A percentile compares a stretch with the other conserved stretches of the same genome.
Evolutionary conservation across 2,113 vertebrate species (phyloP).

Genomic region (Sinosuthora webbiana): DNA sequence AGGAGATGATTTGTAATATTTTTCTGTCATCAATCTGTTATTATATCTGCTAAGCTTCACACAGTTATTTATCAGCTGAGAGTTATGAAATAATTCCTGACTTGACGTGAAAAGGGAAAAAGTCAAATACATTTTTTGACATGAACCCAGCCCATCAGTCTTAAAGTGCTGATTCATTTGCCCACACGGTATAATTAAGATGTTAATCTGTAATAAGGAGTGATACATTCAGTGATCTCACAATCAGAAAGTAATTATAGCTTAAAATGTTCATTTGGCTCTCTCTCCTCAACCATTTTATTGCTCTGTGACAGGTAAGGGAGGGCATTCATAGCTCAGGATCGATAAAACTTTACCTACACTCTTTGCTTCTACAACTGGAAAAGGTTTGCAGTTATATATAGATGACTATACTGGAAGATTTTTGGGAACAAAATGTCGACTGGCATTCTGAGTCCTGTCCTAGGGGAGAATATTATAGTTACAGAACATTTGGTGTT

Average conservation of each 20-base stretch:
- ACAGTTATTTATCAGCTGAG: not conserved
- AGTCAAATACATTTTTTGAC: slow-evolving; percentile 21
- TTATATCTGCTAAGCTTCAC: not conserved
- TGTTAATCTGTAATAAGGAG: slow-evolving; percentile 51
- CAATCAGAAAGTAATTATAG: slow-evolving; percentile 40
- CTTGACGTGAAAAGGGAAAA: not conserved
- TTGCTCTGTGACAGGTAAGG: not conserved
- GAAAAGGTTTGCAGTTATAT: not conserved
- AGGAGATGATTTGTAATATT: not conserved
- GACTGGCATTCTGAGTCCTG: not conserved
- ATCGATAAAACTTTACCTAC: not conserved
- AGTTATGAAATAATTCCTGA: slow-evolving; percentile 34
- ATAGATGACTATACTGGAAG: not conserved
- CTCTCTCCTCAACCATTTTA: slow-evolving; percentile 19
- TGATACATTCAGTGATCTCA: slow-evolving; percentile 15
- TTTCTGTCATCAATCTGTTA: not conserved
- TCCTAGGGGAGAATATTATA: not conserved
- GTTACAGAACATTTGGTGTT: slow-evolving; percentile 15
- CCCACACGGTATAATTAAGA: slow-evolving; percentile 47
- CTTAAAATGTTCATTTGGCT: not conserved
- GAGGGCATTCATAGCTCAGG: not conserved
- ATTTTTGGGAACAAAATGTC: not conserved
- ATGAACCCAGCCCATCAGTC: not conserved
- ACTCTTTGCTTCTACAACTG: not conserved
- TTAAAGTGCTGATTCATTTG: slow-evolving; percentile 40